Base-by-base conservation (phyloP, 2,113 vertebrate genomes). In the Hoplias malabaricus region DNA sequence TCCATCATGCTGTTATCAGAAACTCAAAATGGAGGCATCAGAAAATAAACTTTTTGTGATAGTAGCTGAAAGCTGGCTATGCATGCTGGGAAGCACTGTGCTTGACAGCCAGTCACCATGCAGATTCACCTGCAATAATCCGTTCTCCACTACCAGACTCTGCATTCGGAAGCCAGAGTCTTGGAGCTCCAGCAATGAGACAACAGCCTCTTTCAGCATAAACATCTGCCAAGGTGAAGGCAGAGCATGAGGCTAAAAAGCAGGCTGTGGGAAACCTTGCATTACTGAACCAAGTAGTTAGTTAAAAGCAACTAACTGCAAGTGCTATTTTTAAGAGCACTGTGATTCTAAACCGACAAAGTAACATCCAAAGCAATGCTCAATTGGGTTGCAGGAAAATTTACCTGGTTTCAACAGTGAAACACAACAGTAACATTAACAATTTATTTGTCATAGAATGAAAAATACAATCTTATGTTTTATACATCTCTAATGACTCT, bases 131-230 rank as follows among this genome's bases (percentile, higher is more conserved):
- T 85, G 77, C 57, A 50, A 57, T 31, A 85, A 57, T 19, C 54
- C 73, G 54, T 83, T 80, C 42, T 82, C 82, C 71, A 82, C 70
- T 76, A 86, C 81, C 23, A 78, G 19, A 63, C 75, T 77, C 53
- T 77, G 42, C 77, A 78, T 76, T 46, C 21, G 62, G 66, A 82
- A 84, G 63, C 79, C 82, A 76, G 57, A 50, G 46, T 75, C 68
- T 40, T 88, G 79, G 1, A 84, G 77, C 34, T 79, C 66, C 82
- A 84, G 73, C 67, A 87, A 57, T 5, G 80, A 40, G 31, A 74
- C 62, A 23, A 86, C 63, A n/a, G 73, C 38, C 59, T 82, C 62
- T 50, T 71, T 82, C 63, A 84, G 67, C 56, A 69, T 75, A 27
- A 80, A 38, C 57, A 77, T 78, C 70, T 85, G 74, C 69, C 48